Conservation (phyloP, 2,888 invertebrate species). For the Eristalinus aeneus region DNA sequence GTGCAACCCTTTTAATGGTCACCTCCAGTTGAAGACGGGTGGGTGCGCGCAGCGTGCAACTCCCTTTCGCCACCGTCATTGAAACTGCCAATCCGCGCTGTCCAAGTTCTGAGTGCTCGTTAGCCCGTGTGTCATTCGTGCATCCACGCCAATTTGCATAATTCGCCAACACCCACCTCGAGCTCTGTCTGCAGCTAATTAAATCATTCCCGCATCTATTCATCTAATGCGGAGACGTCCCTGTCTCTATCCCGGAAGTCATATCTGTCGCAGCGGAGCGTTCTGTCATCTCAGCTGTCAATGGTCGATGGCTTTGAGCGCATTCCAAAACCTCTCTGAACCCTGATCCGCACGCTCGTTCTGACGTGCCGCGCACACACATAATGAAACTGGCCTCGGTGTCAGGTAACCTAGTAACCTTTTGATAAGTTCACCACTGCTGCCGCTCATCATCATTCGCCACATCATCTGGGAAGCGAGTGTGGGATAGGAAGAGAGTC, state of each 20-base stretch:
- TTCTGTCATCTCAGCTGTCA: neutral
- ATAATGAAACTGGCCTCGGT: neutral
- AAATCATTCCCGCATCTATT: constrained; percentile 30
- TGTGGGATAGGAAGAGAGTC: neutral
- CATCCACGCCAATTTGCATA: constrained; percentile 19
- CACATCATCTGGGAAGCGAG: neutral
- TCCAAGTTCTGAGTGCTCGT: neutral
- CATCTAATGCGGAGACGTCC: neutral
- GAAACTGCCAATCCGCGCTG: neutral
- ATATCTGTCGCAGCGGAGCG: constrained; percentile 10
- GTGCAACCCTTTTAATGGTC: constrained; percentile 1
- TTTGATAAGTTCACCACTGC: constrained; percentile 36
- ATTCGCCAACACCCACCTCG: constrained; percentile 27
- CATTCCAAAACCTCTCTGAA: constrained; percentile 38
- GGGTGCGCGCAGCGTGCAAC: neutral
- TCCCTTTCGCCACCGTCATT: neutral
- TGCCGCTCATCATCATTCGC: neutral
- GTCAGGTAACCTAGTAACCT: constrained; percentile 47
- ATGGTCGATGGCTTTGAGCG: constrained; percentile 24
- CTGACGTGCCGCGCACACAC: neutral
- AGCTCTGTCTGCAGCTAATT: constrained; percentile 10
- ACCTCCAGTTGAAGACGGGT: neutral
- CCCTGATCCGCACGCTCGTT: constrained; percentile 36
- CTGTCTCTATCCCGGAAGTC: constrained; percentile 49
- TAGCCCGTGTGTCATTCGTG: neutral